Evolutionary conservation across 1,140 invertebrate genomes (phyloP), one percentile per base, ranked within the genome.

Genomic region (Oscheius sp.): DNA sequence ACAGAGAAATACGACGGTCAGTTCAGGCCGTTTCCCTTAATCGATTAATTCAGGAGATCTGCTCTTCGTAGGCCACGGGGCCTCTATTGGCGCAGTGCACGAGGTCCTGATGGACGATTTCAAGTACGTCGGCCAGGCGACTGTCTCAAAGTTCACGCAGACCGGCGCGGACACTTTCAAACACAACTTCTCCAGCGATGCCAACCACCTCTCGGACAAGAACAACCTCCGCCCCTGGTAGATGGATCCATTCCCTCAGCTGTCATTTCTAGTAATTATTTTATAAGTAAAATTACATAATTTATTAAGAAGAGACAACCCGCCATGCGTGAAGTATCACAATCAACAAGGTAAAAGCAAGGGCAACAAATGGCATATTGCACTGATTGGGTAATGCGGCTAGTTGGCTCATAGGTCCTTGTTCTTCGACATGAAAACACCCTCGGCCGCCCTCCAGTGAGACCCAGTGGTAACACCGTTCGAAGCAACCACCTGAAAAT

Each of bases 81-180:
- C 82, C 13, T 72, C 80, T 13, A 84, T 84, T 61, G 80, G 80
- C 0, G 82, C 79, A 26, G 69, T 83, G 34, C 80, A 84, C 58
- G 69, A 82, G 64, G 70, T 80, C 1, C 61, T 84, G 13, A 68
- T 38, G 34, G 46, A 58, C 26, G 74, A 78, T 59, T 82, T 81
- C 71, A 83, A 77, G 36, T 83, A 82, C 36, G 80, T 82, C 31
- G 82, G 80, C 13, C 80, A 81, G 64, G 80, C 80, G 23, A 81
- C 80, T 1, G 79, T 82, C 34, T 73, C 71, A 29, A 83, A 80
- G 35, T 84, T 84, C 46, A 68, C 65, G 15, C 76, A 84, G 58
- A 66, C 36, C 2, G 70, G 31, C 3, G 31, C 77, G 2, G 59
- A 59, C 4, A 75, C 80, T 38, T 83, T 80, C 63, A 20, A 62